phyloP scores from a whole-genome alignment of 2,797 vertebrate genomes.

The Lycodopsis pacificus region DNA sequence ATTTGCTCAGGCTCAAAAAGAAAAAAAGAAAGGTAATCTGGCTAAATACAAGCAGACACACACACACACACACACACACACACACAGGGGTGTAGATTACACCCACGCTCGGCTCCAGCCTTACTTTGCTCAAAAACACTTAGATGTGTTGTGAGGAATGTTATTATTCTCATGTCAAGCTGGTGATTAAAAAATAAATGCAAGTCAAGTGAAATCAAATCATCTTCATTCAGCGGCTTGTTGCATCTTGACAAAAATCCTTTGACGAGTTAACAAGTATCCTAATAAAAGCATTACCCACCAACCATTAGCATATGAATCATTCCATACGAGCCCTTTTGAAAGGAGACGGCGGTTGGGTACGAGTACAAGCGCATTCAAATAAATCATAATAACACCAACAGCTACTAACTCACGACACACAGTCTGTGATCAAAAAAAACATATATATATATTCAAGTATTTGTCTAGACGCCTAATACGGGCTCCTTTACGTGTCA shows the following conservation, averaged over 20 bases:
- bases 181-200: conserved; percentile 75
- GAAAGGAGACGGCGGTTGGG: conserved; percentile 53
- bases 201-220: conserved; percentile 77
- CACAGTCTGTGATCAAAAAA: conserved; percentile 43
- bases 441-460: conserved; percentile 7
- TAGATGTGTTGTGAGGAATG: conserved; percentile 57
- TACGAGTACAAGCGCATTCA: conserved; percentile 49
- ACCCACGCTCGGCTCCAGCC: conserved; percentile 25
- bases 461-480: conserved; percentile 67
- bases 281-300: conserved; percentile 78
- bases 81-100: conserved; percentile 43
- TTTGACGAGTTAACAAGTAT: conserved; percentile 78
- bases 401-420: conserved; percentile 44
- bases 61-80: conserved; percentile 28
- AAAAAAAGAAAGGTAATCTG: conserved; percentile 31
- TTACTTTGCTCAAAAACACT: conserved; percentile 67
- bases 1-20: conserved; percentile 62
- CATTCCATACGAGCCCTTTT: conserved; percentile 55
- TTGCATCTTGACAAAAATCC: conserved; percentile 79
- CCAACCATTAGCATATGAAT: conserved; percentile 78
- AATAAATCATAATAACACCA: conserved; percentile 65
- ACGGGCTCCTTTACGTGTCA: conserved; percentile 30
- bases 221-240: conserved; percentile 76
- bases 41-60: conserved; percentile 34
- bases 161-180: conserved; percentile 70